Evolutionary conservation across 2,888 invertebrate genomes (phyloP).

Genomic region (Callimorpha dominula): DNA sequence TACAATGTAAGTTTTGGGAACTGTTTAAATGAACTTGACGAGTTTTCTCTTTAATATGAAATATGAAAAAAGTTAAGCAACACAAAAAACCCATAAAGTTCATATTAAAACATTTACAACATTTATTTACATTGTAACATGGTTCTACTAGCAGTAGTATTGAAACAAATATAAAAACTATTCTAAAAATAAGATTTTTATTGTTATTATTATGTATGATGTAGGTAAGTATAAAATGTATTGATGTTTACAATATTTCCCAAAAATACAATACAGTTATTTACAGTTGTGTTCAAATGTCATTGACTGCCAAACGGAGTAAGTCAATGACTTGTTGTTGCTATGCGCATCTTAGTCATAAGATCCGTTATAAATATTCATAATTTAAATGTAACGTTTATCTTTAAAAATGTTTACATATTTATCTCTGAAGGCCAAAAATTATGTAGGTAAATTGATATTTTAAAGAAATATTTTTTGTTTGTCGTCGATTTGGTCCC

Average conservation of each 20-base stretch:
- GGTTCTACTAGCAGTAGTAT: no score
- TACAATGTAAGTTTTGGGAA: no score
- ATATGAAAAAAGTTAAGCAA: no score
- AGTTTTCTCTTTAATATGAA: no score
- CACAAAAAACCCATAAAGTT: no score
- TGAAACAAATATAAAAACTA: no score
- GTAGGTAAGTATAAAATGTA: no score
- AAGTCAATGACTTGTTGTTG: background rate
- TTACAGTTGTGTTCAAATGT: conserved; percentile 3
- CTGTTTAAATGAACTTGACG: no score
- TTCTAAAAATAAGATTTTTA: no score
- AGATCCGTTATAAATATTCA: background rate
- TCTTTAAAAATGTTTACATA: background rate
- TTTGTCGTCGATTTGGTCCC: background rate
- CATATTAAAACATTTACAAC: no score
- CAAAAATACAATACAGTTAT: conserved; percentile 7
- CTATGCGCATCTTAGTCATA: background rate
- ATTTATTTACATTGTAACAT: no score
- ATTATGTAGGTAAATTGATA: background rate
- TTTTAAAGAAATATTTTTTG: background rate
- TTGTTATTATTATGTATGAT: no score
- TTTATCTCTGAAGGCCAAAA: background rate
- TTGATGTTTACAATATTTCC: background rate
- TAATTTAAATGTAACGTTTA: conserved; percentile 3
- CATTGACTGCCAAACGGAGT: conserved; percentile 8